Base-by-base conservation (phyloP, 2,113 vertebrate species). In the Catharus fuscescens region DNA sequence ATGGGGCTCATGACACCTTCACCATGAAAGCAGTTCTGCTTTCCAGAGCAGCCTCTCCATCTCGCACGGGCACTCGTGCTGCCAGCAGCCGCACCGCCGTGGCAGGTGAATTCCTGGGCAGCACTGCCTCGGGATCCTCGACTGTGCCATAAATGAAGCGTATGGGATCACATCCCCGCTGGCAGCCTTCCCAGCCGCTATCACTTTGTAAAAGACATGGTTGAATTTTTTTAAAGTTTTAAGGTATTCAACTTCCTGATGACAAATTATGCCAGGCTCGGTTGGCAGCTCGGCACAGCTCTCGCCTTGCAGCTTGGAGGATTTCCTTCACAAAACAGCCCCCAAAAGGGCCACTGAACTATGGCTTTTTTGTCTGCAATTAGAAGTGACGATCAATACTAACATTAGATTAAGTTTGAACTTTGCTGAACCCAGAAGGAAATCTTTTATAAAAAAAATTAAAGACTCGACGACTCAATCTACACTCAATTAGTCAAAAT, bases 391-490 rank as follows among this genome's bases (percentile, higher is more conserved):
- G 34, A 95, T 96, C 95, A 42, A 97, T 86, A 80, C 87, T 67
- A 90, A 94, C 90, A 91, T 97, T 74, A 95, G 91, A 96, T 96
- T 95, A 93, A 97, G 95, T 86, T 8, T 95, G 90, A 90, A 95
- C 95, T 95, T 93, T 57, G 70, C 85, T 70, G 90, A 96, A 93
- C 96, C 64, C 40, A 59, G 80, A 93, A 86, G 91, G 93, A 97
- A 97, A 96, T 84, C 92, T 96, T 94, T 81, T 91, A 92, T 97
- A 57, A 94, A 90, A 95, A 56, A 96, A 82, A 90, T 94, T 80
- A 92, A 88, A 95, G 76, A 92, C 88, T 71, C 3, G 3, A 50
- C 14, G 10, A 92, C 89, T 95, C 93, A 44, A 94, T 85, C 81
- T 16, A 29, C 72, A 52, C 81, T 92, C 86, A 81, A 93, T 97